Percentiles rank a stretch among this genome's conserved stretches.
phyloP scores from a whole-genome alignment of 2,888 invertebrate species.

The Thecophora atra region DNA sequence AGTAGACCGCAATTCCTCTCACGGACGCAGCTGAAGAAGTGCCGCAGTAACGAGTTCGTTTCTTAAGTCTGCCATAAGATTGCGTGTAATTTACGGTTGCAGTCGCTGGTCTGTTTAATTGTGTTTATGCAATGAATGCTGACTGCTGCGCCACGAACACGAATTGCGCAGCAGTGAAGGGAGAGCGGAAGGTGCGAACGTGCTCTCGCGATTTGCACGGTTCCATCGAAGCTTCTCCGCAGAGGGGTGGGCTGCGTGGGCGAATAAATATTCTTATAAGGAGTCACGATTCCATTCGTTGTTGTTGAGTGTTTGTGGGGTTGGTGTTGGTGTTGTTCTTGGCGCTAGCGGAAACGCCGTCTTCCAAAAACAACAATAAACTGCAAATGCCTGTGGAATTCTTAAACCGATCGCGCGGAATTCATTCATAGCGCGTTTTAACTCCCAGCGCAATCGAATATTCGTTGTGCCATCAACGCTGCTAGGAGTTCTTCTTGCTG shows the following conservation, averaged over 20 bases:
- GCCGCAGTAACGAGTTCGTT: too few relatives aligned
- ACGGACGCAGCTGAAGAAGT: too few relatives aligned
- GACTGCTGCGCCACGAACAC: not conserved
- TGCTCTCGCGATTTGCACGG: conserved; percentile 22
- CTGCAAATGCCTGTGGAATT: conserved; percentile 11
- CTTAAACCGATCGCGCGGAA: not conserved
- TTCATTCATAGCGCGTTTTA: not conserved
- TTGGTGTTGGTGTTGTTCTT: not conserved
- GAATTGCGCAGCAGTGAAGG: not conserved
- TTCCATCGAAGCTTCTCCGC: not conserved
- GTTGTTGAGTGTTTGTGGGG: not conserved
- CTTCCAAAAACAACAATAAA: conserved; percentile 2
- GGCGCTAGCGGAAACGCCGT: conserved; percentile 20
- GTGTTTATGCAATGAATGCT: too few relatives aligned
- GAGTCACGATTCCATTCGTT: conserved; percentile 15
- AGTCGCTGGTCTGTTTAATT: too few relatives aligned
- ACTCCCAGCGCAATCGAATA: conserved; percentile 13
- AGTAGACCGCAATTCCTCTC: too few relatives aligned
- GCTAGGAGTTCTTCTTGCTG: not conserved
- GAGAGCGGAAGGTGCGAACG: not conserved
- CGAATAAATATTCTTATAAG: not conserved
- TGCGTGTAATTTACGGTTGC: too few relatives aligned
- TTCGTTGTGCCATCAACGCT: not conserved
- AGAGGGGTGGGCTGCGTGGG: too few relatives aligned
- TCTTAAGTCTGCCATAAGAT: too few relatives aligned